Base-by-base conservation (phyloP, 2,888 invertebrate genomes). In the Plagodis pulveraria region DNA sequence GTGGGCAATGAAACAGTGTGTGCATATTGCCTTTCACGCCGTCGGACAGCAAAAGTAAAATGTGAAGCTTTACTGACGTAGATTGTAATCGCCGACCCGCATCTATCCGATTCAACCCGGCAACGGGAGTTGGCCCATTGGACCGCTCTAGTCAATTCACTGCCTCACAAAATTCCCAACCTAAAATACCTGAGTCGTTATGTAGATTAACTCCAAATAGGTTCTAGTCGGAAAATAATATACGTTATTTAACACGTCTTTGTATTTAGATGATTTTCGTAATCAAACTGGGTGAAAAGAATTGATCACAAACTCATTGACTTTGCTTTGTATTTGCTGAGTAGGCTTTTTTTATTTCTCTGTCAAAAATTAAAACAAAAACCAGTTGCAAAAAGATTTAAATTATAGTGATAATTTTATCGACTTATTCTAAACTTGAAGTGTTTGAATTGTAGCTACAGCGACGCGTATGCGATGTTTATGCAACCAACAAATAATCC, bases 201-300 rank as follows among this genome's bases (percentile, higher is more conserved):
- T 61, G 64, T 64, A 67, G 69, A 69, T 69, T 67, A 67, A 67
- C 63, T 61, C 46, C 63, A 65, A 67, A 62, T 69, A 56, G 55
- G 55, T 55, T 61, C 60, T 58, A 63, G 58, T 62, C 65, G 62
- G 69, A 62, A 67, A 65, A 69, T 69, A 69, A 65, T 58, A 65
- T 67, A 61, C 58, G 58, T 53, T 63, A 65, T 62, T 64, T 50
- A 53, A 61, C 59, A 63, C 63, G 56, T 62, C 56, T 59, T 57
- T 65, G 51, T 52, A 46, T 52, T 65, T 58, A 50, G 50, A 44
- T 50, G 60, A 48, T 62, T 62, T 40, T 40, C 36, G 51, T 63
- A 58, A 58, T 50, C 50, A 46, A 42, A 47, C 38, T 22, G 32
- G 47, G 47, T 46, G 22, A 44, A 54, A 50, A 36, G 42, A 50